phyloP scores from a whole-genome alignment of 1,140 invertebrate species.

The Ectropis grisescens region DNA sequence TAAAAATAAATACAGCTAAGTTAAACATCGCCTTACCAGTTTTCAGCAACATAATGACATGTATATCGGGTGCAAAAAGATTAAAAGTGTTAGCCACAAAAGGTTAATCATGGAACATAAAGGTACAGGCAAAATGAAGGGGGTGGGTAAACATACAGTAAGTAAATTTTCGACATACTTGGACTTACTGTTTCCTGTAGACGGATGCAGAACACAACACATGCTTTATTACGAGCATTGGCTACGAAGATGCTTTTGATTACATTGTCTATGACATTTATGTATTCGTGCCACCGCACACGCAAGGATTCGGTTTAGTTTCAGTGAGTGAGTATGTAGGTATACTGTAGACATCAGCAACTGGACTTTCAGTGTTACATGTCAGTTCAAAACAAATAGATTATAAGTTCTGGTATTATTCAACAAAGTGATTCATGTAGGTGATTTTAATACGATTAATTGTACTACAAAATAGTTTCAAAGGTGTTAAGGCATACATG shows the following conservation, averaged over 20 bases:
- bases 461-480: no score
- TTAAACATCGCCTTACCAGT: conserved; percentile 9
- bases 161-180: conserved; percentile 57
- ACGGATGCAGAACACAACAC: conserved; percentile 66
- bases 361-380: no score
- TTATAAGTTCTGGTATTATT: no score
- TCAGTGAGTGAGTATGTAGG: not conserved
- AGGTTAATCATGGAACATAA: conserved; percentile 44
- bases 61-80: conserved; percentile 28
- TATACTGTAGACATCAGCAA: no score
- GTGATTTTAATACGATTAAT: no score
- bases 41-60: conserved; percentile 31
- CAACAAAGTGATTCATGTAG: no score
- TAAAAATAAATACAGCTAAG: no score
- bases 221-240: conserved; percentile 56
- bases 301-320: conserved; percentile 32
- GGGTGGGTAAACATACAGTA: conserved; percentile 17
- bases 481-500: no score
- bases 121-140: no score
- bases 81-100: conserved; percentile 56
- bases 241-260: conserved; percentile 26
- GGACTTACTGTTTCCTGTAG: conserved; percentile 81
- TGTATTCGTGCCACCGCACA: conserved; percentile 28
- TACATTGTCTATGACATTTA: conserved; percentile 11
- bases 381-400: no score